A percentile compares a stretch with the other conserved stretches of the same genome.
These are phyloP conservation scores for Drosophila flavopinicola DNA, from an alignment of 2,888 invertebrate species.

Conservation along the genomic window DNA sequence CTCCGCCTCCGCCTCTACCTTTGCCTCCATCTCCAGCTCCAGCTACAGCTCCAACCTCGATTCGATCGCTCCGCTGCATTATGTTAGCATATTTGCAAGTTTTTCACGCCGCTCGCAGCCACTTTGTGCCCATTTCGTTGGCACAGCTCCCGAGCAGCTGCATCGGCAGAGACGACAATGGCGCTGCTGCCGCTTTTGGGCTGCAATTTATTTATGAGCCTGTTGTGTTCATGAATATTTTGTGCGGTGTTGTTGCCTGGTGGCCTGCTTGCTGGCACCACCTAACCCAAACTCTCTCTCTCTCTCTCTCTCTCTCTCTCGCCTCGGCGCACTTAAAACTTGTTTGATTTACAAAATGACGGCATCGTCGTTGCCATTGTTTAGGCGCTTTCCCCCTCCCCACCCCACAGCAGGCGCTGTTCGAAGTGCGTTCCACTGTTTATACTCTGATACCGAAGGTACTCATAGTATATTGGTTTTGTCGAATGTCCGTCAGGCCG, in stretches of 20 bases:
- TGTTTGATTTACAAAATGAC: constrained; percentile 69
- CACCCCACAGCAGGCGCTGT: constrained; percentile 7
- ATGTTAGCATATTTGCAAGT: constrained; percentile 70
- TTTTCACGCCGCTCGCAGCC: constrained; percentile 60
- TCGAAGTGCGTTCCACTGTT: constrained; percentile 51
- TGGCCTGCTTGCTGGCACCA: constrained; percentile 31
- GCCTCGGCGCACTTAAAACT: constrained; percentile 64
- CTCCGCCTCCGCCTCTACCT: not conserved
- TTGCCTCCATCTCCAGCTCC: not conserved
- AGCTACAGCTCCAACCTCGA: not conserved
- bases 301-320: too few relatives aligned
- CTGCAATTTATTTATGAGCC: constrained; percentile 72
- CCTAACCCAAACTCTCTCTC: constrained; percentile 21
- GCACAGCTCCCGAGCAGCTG: constrained; percentile 43
- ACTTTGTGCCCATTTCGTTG: constrained; percentile 53
- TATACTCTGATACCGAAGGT: too few relatives aligned
- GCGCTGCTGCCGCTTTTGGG: constrained; percentile 43
- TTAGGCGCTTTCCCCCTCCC: constrained; percentile 28
- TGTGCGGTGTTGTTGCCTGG: constrained; percentile 35
- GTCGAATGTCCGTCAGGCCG: too few relatives aligned
- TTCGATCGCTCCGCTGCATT: constrained; percentile 49
- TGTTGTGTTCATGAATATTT: constrained; percentile 75
- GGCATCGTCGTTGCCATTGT: constrained; percentile 55
- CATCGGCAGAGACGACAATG: constrained; percentile 55
- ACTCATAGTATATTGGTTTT: too few relatives aligned